Conservation (phyloP, 1,140 invertebrate genomes). For the Muscidifurax raptorellus region DNA sequence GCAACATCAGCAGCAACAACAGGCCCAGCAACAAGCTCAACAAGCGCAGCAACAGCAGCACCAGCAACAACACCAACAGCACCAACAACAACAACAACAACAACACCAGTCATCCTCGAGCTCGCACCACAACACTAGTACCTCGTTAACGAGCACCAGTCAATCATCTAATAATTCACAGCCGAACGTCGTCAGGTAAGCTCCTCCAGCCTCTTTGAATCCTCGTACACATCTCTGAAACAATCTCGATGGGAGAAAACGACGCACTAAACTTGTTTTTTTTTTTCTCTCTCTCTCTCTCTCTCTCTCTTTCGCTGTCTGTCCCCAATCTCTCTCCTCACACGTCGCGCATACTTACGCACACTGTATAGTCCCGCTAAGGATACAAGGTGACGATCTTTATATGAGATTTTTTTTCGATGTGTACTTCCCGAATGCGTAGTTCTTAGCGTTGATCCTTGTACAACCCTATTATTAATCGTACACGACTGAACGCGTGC, state of each 20-base stretch:
- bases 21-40: constrained; percentile 45
- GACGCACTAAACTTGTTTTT: neutral
- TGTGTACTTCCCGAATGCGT: neutral
- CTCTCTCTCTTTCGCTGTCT: neutral
- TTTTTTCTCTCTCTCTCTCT: neutral
- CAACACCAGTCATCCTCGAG: constrained; percentile 57
- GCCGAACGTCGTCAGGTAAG: constrained; percentile 73
- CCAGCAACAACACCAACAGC: constrained; percentile 8
- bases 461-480: neutral
- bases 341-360: constrained; percentile 50
- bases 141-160: constrained; percentile 64
- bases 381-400: constrained; percentile 69
- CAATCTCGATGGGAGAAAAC: neutral
- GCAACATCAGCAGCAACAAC: constrained; percentile 17
- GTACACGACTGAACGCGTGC: neutral
- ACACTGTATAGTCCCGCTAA: constrained; percentile 65
- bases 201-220: neutral
- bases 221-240: neutral
- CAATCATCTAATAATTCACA: constrained; percentile 71
- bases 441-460: neutral
- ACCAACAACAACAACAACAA: constrained; percentile 35
- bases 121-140: constrained; percentile 68
- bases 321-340: constrained; percentile 38
- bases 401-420: neutral
- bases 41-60: constrained; percentile 26